Evolutionary conservation across 2,113 vertebrate genomes (phyloP).

Genomic region (Donacobius atricapilla): DNA sequence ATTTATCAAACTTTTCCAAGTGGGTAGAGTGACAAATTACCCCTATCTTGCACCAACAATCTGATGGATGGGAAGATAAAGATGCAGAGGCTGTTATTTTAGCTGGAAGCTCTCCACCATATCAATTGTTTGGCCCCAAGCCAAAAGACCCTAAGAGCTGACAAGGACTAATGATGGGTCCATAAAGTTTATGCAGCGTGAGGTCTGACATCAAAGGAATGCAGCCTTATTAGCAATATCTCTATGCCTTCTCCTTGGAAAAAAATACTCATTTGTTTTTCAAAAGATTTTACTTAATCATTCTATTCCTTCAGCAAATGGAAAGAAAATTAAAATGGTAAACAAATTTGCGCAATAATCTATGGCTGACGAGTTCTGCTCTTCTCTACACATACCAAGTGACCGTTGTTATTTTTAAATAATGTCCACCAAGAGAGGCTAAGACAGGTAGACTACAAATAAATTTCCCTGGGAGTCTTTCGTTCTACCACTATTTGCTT

Average conservation of each 20-base stretch:
- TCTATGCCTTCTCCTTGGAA: not conserved
- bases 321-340: not conserved
- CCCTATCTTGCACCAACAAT: not conserved
- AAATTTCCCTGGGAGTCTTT: not conserved
- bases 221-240: conserved; percentile 3
- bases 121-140: conserved; percentile 49
- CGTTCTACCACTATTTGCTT: not conserved
- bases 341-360: not conserved
- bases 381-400: not conserved
- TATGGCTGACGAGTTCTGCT: not conserved
- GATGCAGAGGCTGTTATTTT: conserved; percentile 69
- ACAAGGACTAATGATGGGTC: conserved; percentile 53
- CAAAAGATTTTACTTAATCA: not conserved
- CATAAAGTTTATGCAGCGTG: not conserved
- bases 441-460: not conserved
- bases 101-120: conserved; percentile 58
- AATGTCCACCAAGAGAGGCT: not conserved
- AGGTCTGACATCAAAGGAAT: conserved; percentile 30
- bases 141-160: conserved; percentile 44
- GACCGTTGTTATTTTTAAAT: not conserved
- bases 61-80: conserved; percentile 69
- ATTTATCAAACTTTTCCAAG: conserved; percentile 69
- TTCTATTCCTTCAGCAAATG: not conserved
- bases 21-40: conserved; percentile 67
- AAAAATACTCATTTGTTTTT: not conserved